These are phyloP conservation scores for Manis javanica DNA, from an alignment of 2,797 vertebrate genomes.

Conservation along the genomic window DNA sequence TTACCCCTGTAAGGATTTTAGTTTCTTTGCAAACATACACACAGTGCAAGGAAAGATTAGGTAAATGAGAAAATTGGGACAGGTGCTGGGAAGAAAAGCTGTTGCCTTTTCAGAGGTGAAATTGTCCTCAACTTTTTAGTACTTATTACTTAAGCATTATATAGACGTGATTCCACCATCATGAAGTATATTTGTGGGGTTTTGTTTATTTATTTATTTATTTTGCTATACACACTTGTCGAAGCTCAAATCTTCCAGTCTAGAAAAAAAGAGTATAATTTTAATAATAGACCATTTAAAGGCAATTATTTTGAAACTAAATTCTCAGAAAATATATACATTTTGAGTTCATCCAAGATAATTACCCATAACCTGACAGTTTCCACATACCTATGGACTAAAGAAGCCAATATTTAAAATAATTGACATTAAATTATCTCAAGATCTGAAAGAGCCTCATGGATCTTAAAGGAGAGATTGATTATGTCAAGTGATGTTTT, in stretches of 20 bases:
- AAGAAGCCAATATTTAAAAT: constrained; percentile 22
- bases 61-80: background rate
- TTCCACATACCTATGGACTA: background rate
- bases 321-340: background rate
- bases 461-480: background rate
- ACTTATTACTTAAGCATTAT: background rate
- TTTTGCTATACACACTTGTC: background rate
- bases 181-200: background rate
- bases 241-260: background rate
- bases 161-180: background rate
- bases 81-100: background rate
- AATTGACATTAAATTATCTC: background rate
- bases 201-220: too few relatives aligned
- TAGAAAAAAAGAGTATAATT: background rate
- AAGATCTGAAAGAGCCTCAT: background rate
- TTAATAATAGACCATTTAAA: background rate
- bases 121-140: background rate
- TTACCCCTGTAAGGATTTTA: background rate
- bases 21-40: background rate
- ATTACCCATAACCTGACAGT: background rate
- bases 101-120: background rate
- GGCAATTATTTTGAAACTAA: background rate
- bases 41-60: background rate
- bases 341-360: background rate
- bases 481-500: background rate